phyloP scores from a whole-genome alignment of 2,113 vertebrate genomes.

The Peromyscus maniculatus region DNA sequence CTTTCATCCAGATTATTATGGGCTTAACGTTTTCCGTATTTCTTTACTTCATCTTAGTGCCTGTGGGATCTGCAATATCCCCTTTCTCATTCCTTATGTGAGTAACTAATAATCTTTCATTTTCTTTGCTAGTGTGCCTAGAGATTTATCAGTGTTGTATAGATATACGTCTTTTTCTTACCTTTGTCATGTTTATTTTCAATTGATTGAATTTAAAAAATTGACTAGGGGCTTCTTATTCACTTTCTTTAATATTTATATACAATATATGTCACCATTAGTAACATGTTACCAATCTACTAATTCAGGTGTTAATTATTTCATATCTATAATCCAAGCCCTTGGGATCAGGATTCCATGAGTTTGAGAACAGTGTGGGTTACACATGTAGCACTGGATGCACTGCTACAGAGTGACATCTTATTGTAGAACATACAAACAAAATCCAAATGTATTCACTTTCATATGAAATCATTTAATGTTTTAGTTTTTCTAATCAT shows the following conservation, averaged over 20 bases:
- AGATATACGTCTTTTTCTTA: background rate
- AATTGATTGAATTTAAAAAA: background rate
- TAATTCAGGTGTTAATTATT: background rate
- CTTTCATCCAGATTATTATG: too few species aligned
- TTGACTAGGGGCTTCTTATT: background rate
- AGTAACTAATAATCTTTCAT: background rate
- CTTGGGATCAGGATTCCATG: background rate
- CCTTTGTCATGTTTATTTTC: too few species aligned
- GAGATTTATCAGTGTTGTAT: background rate
- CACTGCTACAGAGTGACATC: background rate
- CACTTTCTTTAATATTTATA: background rate
- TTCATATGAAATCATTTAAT: background rate
- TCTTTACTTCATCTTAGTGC: background rate
- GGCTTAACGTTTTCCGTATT: too few species aligned
- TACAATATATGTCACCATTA: too few species aligned
- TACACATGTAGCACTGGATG: background rate
- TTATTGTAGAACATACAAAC: background rate
- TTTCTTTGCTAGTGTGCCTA: background rate
- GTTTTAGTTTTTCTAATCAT: background rate
- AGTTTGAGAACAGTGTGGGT: background rate
- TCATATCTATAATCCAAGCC: background rate
- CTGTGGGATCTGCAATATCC: background rate
- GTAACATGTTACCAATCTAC: too few species aligned
- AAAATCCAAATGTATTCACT: background rate
- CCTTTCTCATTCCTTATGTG: background rate